Evolutionary conservation across 2,888 invertebrate species (phyloP), one percentile per base, ranked within the genome.

Genomic region (Endotricha flammealis): DNA sequence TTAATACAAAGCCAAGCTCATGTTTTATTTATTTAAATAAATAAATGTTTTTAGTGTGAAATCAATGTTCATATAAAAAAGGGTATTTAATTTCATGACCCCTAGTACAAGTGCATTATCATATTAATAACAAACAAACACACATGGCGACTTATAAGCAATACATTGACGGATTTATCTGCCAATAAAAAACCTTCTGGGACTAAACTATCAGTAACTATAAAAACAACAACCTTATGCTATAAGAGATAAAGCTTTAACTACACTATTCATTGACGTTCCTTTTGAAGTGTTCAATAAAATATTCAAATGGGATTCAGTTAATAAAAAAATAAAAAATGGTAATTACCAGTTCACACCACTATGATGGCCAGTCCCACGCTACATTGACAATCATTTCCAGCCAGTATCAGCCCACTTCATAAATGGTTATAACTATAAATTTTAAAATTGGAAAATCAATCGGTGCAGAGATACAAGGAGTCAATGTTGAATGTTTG

Each of bases 331-430:
- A 69, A 78, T 74, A 76, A 79, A 72, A 70, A 65, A 75, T 71
- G 66, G 56, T 71, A 64, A 76, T 72, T 57, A 57, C 50, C 52
- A 63, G 73, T 77, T 80, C 78, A 77, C 77, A 76, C 77, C 63
- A 60, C 55, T 53, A 53, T 60, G 64, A 59, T 52, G 57, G 47
- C 40, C 43, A 62, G 58, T 75, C 77, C 69, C 75, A 76, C 76
- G 75, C 73, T 59, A n/a, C n/a, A n/a, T 60, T 50, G 48, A 53
- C 46, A 45, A 23, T 27, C 20, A 20, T 20, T 20, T 2, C 6
- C 20, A 20, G 6, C 7, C 20, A 20, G 8, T 4, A 20, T 20
- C 20, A 20, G 20, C 10, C 35, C 35, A 35, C 35, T 35, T 35
- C 35, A 35, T 29, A 23, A 4, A 35, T 12, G 20, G 16, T 16